Conservation (phyloP, 2,113 vertebrate species). For the Centrocercus urophasianus region DNA sequence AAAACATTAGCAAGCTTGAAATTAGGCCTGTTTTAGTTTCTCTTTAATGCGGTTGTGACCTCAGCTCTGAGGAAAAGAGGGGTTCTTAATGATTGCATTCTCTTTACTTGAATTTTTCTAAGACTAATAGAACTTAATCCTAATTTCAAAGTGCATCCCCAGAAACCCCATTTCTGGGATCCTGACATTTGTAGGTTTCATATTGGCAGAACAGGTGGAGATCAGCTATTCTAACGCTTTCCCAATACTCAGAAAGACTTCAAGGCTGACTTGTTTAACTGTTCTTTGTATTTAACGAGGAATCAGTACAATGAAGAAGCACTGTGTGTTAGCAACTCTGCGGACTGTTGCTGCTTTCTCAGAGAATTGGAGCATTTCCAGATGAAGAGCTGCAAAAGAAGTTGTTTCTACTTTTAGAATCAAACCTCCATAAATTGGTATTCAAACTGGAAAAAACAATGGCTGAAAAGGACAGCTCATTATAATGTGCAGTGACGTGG, state of each 20-base stretch:
- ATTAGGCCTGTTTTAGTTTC: background rate
- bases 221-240: background rate
- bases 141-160: background rate
- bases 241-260: background rate
- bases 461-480: constrained; percentile 19
- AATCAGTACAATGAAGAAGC: background rate
- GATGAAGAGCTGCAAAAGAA: background rate
- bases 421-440: constrained; percentile 20
- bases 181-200: background rate
- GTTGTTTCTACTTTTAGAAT: constrained; percentile 39
- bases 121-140: background rate
- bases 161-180: background rate
- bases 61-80: background rate
- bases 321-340: background rate
- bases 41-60: background rate
- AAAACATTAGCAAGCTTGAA: background rate
- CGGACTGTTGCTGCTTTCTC: background rate
- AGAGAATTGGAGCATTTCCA: constrained; percentile 17
- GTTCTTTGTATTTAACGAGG: background rate
- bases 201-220: background rate
- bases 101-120: background rate
- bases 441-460: constrained; percentile 27
- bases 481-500: constrained; percentile 5
- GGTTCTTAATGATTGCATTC: background rate
- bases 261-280: background rate